Percentiles rank a stretch among this genome's conserved stretches.
phyloP scores from a whole-genome alignment of 2,797 vertebrate species.

The Pseudocheirus occidentalis region DNA sequence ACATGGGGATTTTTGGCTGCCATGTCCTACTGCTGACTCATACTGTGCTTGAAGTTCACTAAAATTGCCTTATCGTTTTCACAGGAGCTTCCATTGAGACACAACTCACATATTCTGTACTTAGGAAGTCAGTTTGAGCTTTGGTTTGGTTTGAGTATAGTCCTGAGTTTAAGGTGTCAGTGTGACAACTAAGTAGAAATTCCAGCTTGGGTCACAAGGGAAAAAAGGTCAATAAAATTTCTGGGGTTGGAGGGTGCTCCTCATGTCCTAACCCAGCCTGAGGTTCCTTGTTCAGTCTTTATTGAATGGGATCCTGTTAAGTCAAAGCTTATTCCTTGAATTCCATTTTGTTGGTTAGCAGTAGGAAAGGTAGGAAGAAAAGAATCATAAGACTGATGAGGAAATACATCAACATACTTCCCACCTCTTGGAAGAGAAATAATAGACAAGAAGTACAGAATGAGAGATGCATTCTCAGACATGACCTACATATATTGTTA shows the following conservation, averaged over 20 bases:
- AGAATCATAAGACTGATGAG: too few species aligned
- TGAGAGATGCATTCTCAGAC: background rate
- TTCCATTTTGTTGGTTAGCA: background rate
- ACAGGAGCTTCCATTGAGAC: background rate
- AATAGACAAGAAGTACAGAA: background rate
- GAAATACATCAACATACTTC: too few species aligned
- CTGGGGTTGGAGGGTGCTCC: too few species aligned
- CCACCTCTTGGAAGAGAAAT: background rate
- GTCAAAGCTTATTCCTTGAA: background rate
- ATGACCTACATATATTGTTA: background rate
- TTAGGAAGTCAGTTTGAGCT: background rate
- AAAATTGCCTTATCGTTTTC: background rate
- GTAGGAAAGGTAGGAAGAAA: too few species aligned
- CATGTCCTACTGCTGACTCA: background rate
- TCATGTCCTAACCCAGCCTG: background rate
- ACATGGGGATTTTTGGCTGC: background rate
- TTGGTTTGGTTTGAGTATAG: background rate
- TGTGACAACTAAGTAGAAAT: too few species aligned
- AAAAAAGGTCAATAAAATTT: too few species aligned
- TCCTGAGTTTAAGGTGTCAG: background rate
- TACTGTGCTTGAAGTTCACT: background rate
- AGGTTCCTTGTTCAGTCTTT: background rate
- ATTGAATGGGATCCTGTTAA: background rate
- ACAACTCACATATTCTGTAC: background rate
- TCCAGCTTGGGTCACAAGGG: too few species aligned